Base-by-base conservation (phyloP, 2,113 vertebrate genomes). In the Sorex fumeus region DNA sequence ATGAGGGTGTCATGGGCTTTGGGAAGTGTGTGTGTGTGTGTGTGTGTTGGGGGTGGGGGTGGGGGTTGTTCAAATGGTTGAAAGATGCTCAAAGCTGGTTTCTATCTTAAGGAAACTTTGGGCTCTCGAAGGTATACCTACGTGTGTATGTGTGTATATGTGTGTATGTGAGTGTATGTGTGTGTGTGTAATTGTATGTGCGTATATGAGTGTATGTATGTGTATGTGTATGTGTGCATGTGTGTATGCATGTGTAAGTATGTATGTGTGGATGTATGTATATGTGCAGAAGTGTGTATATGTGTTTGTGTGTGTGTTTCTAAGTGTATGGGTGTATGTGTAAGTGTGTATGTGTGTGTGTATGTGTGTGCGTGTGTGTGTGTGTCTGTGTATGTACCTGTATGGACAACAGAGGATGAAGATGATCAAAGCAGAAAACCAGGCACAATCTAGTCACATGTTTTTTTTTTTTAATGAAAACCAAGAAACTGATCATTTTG, bases 401-500 rank as follows among this genome's bases (percentile, higher is more conserved):
- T 43, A 40, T 72, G 40, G 86, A 60, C 67, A 28, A 36, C 1
- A 30, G 67, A 64, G 16, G 11, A 23, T 70, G 8, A 27, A 11
- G 8, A 28, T 3, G 15, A 8, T 6, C 15, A 81, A 12, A 43
- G 47, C 30, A 53, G 67, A 84, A 83, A 50, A 43, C 69, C 8
- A 25, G 30, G 19, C 6, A 32, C 28, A 11, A 47, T 78, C 62
- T 53, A 45, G n/a, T 75, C 93, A 75, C 27, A 3, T 28, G 47
- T 75, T 27, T 16, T 50, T 60, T 75, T 27, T 16, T 50, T 60
- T 43, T 36, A 57, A 71, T 40, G 40, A 40, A 10, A 79, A 32
- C 57, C 60, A 92, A 66, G 66, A 90, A 82, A 79, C 47, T 36
- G 60, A 32, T 71, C 57, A 6, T 50, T 60, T 67, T 86, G 47